phyloP scores from a whole-genome alignment of 1,140 invertebrate genomes.

The Arion vulgaris region DNA sequence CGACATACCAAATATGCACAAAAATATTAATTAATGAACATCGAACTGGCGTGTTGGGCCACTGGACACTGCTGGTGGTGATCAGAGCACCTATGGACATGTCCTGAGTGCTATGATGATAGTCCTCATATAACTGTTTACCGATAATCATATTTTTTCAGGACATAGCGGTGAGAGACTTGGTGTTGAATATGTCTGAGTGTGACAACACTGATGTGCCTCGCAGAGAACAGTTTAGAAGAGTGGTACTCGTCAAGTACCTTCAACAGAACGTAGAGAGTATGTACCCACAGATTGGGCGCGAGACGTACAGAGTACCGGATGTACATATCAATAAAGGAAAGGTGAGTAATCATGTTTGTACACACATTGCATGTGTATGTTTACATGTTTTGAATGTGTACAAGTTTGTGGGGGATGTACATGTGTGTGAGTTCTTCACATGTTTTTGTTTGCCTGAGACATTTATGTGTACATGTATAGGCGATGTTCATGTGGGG shows the following conservation, averaged over 20 bases:
- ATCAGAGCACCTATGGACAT: background rate
- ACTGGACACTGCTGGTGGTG: background rate
- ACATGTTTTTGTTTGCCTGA: too few relatives aligned
- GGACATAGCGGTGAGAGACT: background rate
- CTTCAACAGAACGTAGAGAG: constrained; percentile 11
- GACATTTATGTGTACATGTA: too few relatives aligned
- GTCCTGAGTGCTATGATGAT: background rate
- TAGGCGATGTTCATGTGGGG: too few relatives aligned
- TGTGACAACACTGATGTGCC: constrained; percentile 4
- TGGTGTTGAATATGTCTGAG: background rate
- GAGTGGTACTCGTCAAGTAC: background rate
- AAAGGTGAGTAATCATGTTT: constrained; percentile 24
- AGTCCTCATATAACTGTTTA: too few relatives aligned
- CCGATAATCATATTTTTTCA: background rate
- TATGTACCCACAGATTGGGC: constrained; percentile 18
- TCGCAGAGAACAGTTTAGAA: background rate
- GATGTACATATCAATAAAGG: constrained; percentile 34
- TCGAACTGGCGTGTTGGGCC: background rate
- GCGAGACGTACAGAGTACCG: constrained; percentile 18
- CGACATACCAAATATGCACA: too few relatives aligned
- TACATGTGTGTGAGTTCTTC: background rate
- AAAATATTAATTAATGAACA: too few relatives aligned
- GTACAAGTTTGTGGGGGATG: background rate
- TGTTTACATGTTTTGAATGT: background rate
- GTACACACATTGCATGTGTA: background rate